phyloP scores from a whole-genome alignment of 2,113 vertebrate species.

The Raja brachyura region DNA sequence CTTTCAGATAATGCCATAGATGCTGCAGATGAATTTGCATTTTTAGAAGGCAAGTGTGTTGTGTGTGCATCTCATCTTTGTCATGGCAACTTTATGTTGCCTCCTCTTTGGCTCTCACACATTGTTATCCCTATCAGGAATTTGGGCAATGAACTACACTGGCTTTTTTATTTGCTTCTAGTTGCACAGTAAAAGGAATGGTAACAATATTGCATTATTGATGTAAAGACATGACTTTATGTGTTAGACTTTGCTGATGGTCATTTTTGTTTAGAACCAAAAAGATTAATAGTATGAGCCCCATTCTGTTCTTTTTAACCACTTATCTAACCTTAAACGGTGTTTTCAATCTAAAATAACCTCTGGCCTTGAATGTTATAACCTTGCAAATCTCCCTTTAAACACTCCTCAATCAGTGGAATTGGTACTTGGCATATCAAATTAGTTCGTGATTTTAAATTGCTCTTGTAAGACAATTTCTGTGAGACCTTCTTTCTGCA shows the following conservation, averaged over 20 bases:
- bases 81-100: neutral
- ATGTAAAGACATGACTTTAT: neutral
- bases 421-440: neutral
- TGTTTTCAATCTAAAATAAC: neutral
- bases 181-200: neutral
- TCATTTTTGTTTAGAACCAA: neutral
- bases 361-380: neutral
- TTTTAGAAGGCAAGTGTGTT: constrained; percentile 82
- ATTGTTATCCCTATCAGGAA: neutral
- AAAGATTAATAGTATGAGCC: no score
- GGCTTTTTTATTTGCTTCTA: neutral
- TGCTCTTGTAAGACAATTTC: no score
- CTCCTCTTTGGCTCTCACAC: neutral
- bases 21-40: constrained; percentile 90
- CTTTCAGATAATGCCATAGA: constrained; percentile 86
- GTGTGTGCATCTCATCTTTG: neutral
- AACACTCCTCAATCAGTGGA: neutral
- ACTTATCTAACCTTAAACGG: neutral
- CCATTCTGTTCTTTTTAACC: neutral
- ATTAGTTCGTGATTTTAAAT: neutral
- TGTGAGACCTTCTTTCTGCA: no score
- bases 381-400: neutral
- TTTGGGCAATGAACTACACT: neutral
- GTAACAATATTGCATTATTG: neutral
- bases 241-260: neutral